A percentile compares a stretch with the other conserved stretches of the same genome.
Conservation (phyloP, 2,797 vertebrate genomes). For the Myotis daubentonii region DNA sequence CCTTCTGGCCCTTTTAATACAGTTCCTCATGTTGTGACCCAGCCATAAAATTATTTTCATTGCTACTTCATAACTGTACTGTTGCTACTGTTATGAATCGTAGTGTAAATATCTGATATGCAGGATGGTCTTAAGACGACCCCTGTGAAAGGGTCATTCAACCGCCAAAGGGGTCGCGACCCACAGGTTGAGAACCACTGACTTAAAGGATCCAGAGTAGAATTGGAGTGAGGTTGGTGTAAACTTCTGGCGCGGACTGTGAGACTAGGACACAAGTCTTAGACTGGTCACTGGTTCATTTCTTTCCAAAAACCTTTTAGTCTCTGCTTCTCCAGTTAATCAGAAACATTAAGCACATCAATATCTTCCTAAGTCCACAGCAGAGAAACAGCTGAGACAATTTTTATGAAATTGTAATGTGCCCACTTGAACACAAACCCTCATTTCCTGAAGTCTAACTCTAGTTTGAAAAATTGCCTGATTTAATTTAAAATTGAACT, state of each 20-base stretch:
- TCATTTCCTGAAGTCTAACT: slow-evolving; percentile 72
- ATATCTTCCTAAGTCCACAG: slow-evolving; percentile 67
- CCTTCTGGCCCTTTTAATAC: no score
- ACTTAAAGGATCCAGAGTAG: background rate
- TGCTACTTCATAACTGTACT: no score
- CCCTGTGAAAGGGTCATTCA: no score
- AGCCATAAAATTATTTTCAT: no score
- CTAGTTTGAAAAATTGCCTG: slow-evolving; percentile 65
- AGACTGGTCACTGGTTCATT: background rate
- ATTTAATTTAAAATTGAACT: slow-evolving; percentile 73
- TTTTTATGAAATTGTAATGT: slow-evolving; percentile 74
- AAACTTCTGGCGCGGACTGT: background rate
- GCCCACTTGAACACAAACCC: slow-evolving; percentile 69
- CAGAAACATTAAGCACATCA: slow-evolving; percentile 67
- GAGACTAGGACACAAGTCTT: background rate
- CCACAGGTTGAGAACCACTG: no score
- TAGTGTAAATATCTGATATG: no score
- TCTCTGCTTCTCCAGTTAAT: slow-evolving; percentile 54
- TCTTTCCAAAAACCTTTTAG: slow-evolving; percentile 26
- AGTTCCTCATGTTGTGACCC: no score
- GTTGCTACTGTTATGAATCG: no score
- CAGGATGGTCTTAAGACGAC: no score
- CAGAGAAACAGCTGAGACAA: slow-evolving; percentile 59
- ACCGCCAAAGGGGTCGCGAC: no score
- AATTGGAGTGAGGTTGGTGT: background rate